Evolutionary conservation across 2,888 invertebrate genomes (phyloP).

Genomic region (Chalcosyrphus nemorum): DNA sequence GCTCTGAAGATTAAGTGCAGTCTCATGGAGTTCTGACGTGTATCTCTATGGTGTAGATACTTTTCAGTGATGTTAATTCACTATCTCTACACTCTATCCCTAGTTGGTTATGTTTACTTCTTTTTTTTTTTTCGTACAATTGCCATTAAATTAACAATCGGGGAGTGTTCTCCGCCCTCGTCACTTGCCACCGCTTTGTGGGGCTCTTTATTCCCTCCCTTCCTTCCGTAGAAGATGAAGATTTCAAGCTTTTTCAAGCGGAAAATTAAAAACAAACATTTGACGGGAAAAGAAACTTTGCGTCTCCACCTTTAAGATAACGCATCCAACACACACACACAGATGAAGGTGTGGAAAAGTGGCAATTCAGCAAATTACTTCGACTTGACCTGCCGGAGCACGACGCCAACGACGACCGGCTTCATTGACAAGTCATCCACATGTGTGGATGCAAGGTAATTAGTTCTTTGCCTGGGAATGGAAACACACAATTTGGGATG

Average conservation of each 20-base stretch:
- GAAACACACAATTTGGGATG: slow-evolving; percentile 35
- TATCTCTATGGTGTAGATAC: slow-evolving; percentile 31
- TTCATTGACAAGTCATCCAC: slow-evolving; percentile 37
- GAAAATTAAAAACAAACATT: slow-evolving; percentile 73
- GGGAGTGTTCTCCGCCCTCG: slow-evolving; percentile 48
- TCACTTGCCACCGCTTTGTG: slow-evolving; percentile 23
- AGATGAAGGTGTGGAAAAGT: slow-evolving; percentile 59
- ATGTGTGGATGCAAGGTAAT: slow-evolving; percentile 35
- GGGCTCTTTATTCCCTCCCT: too few relatives aligned
- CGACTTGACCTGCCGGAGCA: slow-evolving; percentile 52
- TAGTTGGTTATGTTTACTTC: slow-evolving; percentile 32
- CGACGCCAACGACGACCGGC: neutral
- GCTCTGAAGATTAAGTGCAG: slow-evolving; percentile 63
- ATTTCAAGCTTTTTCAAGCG: slow-evolving; percentile 66
- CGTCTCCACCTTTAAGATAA: slow-evolving; percentile 28
- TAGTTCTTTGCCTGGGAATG: slow-evolving; percentile 29
- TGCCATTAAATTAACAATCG: slow-evolving; percentile 69
- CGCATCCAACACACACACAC: neutral
- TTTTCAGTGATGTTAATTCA: slow-evolving; percentile 64
- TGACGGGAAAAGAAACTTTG: slow-evolving; percentile 33
- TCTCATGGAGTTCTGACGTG: slow-evolving; percentile 45
- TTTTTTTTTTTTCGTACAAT: slow-evolving; percentile 68
- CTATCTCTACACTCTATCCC: slow-evolving; percentile 36
- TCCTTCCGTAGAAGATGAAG: neutral
- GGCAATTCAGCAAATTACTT: slow-evolving; percentile 47